Conservation (phyloP, 64 coral and sea anemone genomes). For the Catalaphyllia jardinei region DNA sequence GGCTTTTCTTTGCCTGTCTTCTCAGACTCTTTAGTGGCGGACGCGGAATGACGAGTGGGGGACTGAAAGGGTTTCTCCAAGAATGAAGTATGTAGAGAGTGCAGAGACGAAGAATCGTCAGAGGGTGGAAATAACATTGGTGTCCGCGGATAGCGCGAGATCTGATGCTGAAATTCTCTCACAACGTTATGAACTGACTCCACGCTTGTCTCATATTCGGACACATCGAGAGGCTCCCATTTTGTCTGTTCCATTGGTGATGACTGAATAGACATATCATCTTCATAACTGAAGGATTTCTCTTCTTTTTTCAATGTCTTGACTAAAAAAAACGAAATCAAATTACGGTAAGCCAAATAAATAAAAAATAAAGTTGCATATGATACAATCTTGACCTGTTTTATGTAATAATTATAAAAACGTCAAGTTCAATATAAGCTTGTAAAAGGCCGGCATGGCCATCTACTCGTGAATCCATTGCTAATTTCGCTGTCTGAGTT, state of each 20-base stretch:
- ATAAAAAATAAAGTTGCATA: too few relatives aligned
- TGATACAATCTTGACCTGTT: background rate
- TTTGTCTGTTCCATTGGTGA: background rate
- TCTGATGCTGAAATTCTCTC: conserved; percentile 45
- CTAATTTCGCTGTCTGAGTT: too few relatives aligned
- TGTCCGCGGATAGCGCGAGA: conserved; percentile 4
- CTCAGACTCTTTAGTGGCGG: background rate
- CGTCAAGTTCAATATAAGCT: too few relatives aligned
- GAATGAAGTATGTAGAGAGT: conserved; percentile 9
- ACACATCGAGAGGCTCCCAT: conserved; percentile 55
- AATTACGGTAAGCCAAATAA: background rate
- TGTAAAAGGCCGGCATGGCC: too few relatives aligned
- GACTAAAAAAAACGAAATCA: conserved; percentile 6
- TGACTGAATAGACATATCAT: background rate
- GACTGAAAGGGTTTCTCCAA: background rate
- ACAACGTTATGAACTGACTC: conserved; percentile 46
- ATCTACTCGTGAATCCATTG: too few relatives aligned
- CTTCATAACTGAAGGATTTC: background rate
- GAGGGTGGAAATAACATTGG: background rate
- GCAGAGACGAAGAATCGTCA: background rate
- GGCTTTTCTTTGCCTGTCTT: conserved; percentile 46
- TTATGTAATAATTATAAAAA: background rate
- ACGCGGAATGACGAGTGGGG: background rate
- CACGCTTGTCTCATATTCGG: conserved; percentile 46
- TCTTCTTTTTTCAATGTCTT: background rate